Evolutionary conservation across 2,113 vertebrate genomes (phyloP).

Genomic region (Thamnaconus septentrionalis): DNA sequence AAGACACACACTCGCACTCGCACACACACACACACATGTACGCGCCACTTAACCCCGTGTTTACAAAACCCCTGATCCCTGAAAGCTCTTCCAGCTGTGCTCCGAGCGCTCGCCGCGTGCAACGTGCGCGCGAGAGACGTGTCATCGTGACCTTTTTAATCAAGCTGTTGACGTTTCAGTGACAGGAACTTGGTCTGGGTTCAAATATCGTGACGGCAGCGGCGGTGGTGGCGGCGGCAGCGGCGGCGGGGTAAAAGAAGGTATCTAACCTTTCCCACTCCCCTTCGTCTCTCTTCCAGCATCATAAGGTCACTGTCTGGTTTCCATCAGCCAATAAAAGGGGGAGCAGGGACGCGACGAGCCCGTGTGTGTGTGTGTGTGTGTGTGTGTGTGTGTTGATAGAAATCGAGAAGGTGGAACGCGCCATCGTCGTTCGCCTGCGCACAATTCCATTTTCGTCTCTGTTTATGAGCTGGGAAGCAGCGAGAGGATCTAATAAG

Average conservation of each 20-base stretch:
- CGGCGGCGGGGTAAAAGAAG: too few species aligned
- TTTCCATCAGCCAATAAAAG: constrained; percentile 32
- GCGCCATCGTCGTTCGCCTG: too few species aligned
- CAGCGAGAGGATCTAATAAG: too few species aligned
- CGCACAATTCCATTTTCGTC: too few species aligned
- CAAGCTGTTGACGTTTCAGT: constrained; percentile 51
- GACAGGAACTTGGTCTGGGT: constrained; percentile 53
- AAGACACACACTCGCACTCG: constrained; percentile 11
- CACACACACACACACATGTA: constrained; percentile 16
- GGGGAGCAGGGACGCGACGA: too few species aligned
- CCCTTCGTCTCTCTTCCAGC: too few species aligned
- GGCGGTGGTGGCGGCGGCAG: too few species aligned
- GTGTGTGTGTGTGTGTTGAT: too few species aligned
- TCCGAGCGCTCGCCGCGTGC: constrained; percentile 17
- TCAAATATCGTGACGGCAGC: constrained; percentile 23
- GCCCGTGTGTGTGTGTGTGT: too few species aligned
- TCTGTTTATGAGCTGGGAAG: too few species aligned
- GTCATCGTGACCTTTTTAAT: constrained; percentile 64
- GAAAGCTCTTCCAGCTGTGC: constrained; percentile 74
- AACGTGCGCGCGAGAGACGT: constrained; percentile 38
- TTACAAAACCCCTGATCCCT: constrained; percentile 66
- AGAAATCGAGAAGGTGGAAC: too few species aligned
- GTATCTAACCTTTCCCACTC: too few species aligned
- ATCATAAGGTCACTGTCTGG: constrained; percentile 8
- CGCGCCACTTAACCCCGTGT: constrained; percentile 58